A percentile compares a stretch with the other conserved stretches of the same genome.
phyloP scores from a whole-genome alignment of 2,113 vertebrate species.

The Archocentrus centrarchus region DNA sequence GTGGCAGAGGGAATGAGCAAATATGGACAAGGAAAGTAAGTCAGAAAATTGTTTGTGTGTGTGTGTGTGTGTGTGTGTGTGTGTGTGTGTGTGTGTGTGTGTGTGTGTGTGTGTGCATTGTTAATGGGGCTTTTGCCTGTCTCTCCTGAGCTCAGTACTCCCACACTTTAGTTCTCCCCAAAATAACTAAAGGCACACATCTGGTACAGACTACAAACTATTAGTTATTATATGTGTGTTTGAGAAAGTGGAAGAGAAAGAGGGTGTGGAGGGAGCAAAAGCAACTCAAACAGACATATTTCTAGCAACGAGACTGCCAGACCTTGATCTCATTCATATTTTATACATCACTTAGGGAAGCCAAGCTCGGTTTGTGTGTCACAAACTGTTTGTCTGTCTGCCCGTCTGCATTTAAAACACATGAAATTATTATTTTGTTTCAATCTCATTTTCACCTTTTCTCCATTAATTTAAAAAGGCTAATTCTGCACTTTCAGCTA shows the following conservation, averaged over 20 bases:
- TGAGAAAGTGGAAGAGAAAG: background rate
- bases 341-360: conserved; percentile 45
- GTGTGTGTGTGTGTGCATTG: background rate
- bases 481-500: background rate
- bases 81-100: background rate
- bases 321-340: conserved; percentile 66
- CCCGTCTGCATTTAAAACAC: background rate
- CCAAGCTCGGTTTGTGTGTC: conserved; percentile 26
- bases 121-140: background rate
- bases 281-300: conserved; percentile 35
- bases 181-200: conserved; percentile 25
- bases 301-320: conserved; percentile 29
- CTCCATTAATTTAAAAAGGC: background rate
- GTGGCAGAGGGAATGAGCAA: conserved; percentile 45
- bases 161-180: conserved; percentile 22
- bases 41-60: conserved; percentile 3
- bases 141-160: conserved; percentile 13
- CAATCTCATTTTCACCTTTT: conserved; percentile 2
- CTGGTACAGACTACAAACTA: background rate
- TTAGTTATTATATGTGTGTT: conserved; percentile 2
- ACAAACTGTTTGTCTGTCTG: conserved; percentile 12
- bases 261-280: background rate
- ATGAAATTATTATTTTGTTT: background rate
- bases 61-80: background rate
- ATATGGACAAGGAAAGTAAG: conserved; percentile 56